phyloP scores from a whole-genome alignment of 1,140 invertebrate species.

The Drosophila leontia region DNA sequence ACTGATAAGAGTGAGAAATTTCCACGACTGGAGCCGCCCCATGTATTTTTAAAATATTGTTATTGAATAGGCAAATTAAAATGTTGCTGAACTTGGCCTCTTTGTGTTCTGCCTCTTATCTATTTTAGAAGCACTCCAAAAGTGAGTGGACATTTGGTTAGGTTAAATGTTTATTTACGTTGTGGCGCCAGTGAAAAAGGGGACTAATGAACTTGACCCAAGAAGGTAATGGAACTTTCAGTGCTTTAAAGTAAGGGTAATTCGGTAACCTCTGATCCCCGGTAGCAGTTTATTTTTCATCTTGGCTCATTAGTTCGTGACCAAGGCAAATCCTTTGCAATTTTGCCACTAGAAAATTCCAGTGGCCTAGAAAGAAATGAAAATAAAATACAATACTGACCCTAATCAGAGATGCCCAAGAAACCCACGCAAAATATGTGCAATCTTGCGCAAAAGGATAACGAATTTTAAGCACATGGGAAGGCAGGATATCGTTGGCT shows the following conservation, averaged over 20 bases:
- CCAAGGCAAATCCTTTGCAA: conserved; percentile 24
- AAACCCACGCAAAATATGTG: conserved; percentile 67
- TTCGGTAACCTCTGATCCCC: neutral
- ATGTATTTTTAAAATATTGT: conserved; percentile 54
- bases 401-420: conserved; percentile 52
- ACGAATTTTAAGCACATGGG: conserved; percentile 63
- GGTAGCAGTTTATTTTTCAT: neutral
- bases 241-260: neutral
- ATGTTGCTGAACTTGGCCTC: conserved; percentile 72
- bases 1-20: conserved; percentile 64
- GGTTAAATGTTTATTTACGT: conserved; percentile 58
- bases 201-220: conserved; percentile 47
- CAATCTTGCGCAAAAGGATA: conserved; percentile 82
- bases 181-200: conserved; percentile 57
- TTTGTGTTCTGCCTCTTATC: conserved; percentile 48
- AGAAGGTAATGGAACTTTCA: neutral
- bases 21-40: conserved; percentile 1
- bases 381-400: conserved; percentile 50
- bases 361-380: conserved; percentile 11
- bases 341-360: conserved; percentile 6
- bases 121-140: conserved; percentile 13
- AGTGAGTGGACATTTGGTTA: conserved; percentile 50
- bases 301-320: conserved; percentile 14
- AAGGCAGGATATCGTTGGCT: conserved; percentile 26
- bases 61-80: conserved; percentile 62